These are phyloP conservation scores for Lagocephalus sceleratus DNA, from an alignment of 2,797 vertebrate genomes.

Conservation along the genomic window DNA sequence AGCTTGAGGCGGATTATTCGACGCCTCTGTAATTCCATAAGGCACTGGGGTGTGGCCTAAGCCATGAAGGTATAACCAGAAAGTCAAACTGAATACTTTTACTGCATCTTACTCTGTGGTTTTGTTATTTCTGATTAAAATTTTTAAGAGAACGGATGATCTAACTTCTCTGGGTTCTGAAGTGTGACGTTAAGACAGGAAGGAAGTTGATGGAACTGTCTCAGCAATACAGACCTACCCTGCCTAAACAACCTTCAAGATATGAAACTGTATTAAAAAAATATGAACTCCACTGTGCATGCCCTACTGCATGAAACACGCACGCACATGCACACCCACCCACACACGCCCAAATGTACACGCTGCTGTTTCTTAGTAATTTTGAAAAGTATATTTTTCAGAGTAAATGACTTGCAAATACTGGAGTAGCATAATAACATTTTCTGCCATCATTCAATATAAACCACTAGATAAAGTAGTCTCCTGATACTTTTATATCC, in stretches of 20 bases:
- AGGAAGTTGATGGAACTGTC: conserved; percentile 72
- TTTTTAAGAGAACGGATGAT: conserved; percentile 13
- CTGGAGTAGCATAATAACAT: conserved; percentile 1
- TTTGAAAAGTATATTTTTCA: neutral
- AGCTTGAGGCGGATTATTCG: conserved; percentile 61
- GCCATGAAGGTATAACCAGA: conserved; percentile 41
- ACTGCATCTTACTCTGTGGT: conserved; percentile 9
- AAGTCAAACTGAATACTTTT: conserved; percentile 27
- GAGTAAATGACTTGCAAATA: conserved; percentile 15
- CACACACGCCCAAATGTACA: neutral
- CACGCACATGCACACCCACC: too few relatives aligned
- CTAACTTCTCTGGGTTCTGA: conserved; percentile 7
- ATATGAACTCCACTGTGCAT: neutral
- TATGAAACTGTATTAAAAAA: neutral
- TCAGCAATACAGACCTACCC: conserved; percentile 50
- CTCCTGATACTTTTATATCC: neutral
- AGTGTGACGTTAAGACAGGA: conserved; percentile 60
- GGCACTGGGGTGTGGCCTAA: conserved; percentile 47
- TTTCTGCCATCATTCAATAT: neutral
- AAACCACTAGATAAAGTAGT: neutral
- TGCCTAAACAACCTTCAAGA: conserved; percentile 50
- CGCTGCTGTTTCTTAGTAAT: neutral
- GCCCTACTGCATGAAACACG: neutral
- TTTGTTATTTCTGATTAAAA: neutral
- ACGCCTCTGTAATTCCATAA: conserved; percentile 59